A percentile compares a stretch with the other conserved stretches of the same genome.
phyloP scores from a whole-genome alignment of 2,797 vertebrate species.

The Myotis planiceps region DNA sequence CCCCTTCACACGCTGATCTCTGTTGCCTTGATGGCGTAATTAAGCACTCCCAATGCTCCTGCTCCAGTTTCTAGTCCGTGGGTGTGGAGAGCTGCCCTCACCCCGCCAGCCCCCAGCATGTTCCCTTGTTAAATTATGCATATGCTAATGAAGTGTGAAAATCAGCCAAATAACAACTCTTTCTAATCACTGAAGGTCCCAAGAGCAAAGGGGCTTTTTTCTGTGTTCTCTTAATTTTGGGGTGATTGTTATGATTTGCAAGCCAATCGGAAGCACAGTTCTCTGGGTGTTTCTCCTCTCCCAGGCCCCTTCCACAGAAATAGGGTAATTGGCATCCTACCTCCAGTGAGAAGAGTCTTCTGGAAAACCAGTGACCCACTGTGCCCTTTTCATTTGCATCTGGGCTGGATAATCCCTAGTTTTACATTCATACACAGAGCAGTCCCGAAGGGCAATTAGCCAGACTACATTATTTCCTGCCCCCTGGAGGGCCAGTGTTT shows the following conservation, averaged over 20 bases:
- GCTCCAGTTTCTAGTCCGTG: slow-evolving; percentile 82
- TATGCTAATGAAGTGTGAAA: slow-evolving; percentile 96
- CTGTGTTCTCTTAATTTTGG: slow-evolving; percentile 66
- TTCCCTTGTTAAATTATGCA: slow-evolving; percentile 88
- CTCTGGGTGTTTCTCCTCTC: slow-evolving; percentile 82
- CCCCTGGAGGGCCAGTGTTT: slow-evolving; percentile 66
- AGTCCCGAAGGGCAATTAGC: slow-evolving; percentile 60
- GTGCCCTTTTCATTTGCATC: slow-evolving; percentile 73
- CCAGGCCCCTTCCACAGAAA: slow-evolving; percentile 81
- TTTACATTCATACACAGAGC: slow-evolving; percentile 67
- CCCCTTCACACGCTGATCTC: not conserved
- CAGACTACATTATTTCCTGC: slow-evolving; percentile 44
- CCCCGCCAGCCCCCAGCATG: slow-evolving; percentile 84
- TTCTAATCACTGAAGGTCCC: slow-evolving; percentile 90
- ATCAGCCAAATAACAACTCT: slow-evolving; percentile 92
- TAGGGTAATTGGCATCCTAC: slow-evolving; percentile 93
- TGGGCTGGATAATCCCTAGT: slow-evolving; percentile 64
- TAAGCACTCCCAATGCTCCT: slow-evolving; percentile 66
- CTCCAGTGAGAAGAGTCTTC: slow-evolving; percentile 80
- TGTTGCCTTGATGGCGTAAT: slow-evolving; percentile 69
- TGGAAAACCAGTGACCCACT: slow-evolving; percentile 58
- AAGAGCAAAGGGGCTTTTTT: slow-evolving; percentile 85
- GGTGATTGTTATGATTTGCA: slow-evolving; percentile 84
- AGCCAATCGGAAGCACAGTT: slow-evolving; percentile 83
- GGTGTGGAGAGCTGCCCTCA: slow-evolving; percentile 82